Base-by-base conservation (phyloP, 2,113 vertebrate genomes). In the Lepus americanus region DNA sequence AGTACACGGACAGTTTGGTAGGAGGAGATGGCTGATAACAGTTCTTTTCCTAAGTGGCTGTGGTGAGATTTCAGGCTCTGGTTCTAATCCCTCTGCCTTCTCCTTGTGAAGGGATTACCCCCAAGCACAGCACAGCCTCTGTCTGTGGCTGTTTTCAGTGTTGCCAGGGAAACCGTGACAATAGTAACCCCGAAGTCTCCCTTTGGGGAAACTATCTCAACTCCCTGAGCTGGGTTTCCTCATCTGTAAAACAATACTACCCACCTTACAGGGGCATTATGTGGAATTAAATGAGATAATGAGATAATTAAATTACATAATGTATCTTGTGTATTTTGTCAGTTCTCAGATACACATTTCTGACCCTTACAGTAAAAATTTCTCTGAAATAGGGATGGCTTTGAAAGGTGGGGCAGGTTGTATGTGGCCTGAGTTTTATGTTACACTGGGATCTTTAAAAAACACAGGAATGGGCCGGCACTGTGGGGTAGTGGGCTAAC, bases 1-100 rank as follows among this genome's bases (percentile, higher is more conserved):
- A 83, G 91, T 69, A 95, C 85, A 87, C 33, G 84, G 0, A 55
- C 39, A 94, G 31, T 90, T 90, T 73, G 90, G 27, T 13, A 44
- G 72, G 80, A 92, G 81, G 33, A 96, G 84, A 44, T 76, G 8
- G 29, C 22, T 61, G 29, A 84, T n/a, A 53, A 33, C 29, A 74
- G 4, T 82, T 77, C 25, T 95, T 92, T 93, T 64, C 51, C 14
- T 31, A 76, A 92, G 73, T 85, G 36, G 19, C 51, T 51, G 8
- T 1, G 1, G 8, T 79, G 53, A 73, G 67, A 78, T 49, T 89
- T 59, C 4, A 51, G 80, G 9, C 61, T 27, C 44, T 49, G 23
- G 16, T 84, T 95, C 33, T 88, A 53, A 61, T 82, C 49, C 67
- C 74, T 70, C 25, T 86, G n/a, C 29, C 27, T 86, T 69, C 9